phyloP scores from a whole-genome alignment of 2,888 invertebrate genomes.

The Zele albiditarsus region DNA sequence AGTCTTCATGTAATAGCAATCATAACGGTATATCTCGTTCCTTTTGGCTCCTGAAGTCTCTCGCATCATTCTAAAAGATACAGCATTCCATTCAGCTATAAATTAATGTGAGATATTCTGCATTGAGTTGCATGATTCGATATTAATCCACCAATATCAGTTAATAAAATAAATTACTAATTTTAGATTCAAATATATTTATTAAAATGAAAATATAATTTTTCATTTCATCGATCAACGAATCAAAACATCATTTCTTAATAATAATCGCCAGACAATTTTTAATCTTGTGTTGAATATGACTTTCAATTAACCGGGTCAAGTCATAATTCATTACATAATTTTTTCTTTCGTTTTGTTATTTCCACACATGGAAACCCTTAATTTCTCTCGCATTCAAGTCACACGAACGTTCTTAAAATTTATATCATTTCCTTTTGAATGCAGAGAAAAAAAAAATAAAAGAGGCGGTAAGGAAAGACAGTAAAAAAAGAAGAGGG shows the following conservation, averaged over 20 bases:
- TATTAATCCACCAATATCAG: not conserved
- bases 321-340: not conserved
- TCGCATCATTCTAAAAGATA: not conserved
- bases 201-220: not conserved
- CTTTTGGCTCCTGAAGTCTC: not conserved
- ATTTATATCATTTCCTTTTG: not conserved
- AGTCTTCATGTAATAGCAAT: conserved; percentile 1
- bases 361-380: not conserved
- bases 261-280: too few species aligned
- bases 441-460: not conserved
- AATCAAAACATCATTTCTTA: not conserved
- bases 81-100: not conserved
- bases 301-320: not conserved
- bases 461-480: not conserved
- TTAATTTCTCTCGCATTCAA: not conserved
- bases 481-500: not conserved
- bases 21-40: conserved; percentile 2
- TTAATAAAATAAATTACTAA: too few species aligned
- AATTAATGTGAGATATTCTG: not conserved
- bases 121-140: not conserved
- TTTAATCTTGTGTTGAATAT: not conserved
- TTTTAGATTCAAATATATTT: not conserved
- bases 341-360: too few species aligned
- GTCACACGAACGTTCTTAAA: not conserved
- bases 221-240: not conserved